Percentiles rank a stretch among this genome's conserved stretches.
These are phyloP conservation scores for Melinopterus prodromus DNA, from an alignment of 2,888 invertebrate species.

Conservation along the genomic window DNA sequence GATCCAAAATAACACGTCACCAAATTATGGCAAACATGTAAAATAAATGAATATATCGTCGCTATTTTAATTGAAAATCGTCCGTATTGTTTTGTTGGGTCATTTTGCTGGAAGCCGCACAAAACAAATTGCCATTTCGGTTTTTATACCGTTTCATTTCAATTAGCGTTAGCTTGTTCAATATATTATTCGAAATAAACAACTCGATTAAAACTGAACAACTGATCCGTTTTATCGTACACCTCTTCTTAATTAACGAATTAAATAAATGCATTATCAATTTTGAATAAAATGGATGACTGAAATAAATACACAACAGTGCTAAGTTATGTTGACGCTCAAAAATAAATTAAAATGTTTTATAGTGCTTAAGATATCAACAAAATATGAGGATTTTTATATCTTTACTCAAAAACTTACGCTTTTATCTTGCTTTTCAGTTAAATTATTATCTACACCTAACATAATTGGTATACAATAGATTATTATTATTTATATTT, in stretches of 20 bases:
- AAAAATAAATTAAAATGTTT: too few relatives aligned
- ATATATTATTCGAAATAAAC: background rate
- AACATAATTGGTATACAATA: too few relatives aligned
- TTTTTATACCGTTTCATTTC: background rate
- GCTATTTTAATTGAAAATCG: conserved; percentile 7
- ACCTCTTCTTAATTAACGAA: background rate
- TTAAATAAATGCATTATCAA: background rate
- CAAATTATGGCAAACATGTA: background rate
- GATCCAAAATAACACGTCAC: too few relatives aligned
- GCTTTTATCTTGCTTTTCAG: too few relatives aligned
- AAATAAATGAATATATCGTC: background rate
- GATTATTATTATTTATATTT: too few relatives aligned
- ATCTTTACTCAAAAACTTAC: too few relatives aligned
- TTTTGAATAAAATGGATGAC: background rate
- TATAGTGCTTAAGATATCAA: too few relatives aligned
- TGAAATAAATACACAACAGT: background rate
- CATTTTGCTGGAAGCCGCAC: background rate
- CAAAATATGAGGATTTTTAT: too few relatives aligned
- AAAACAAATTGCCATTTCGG: background rate
- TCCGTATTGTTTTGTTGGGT: background rate
- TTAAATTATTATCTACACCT: too few relatives aligned
- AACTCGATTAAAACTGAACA: background rate
- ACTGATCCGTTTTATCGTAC: background rate
- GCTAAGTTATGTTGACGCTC: background rate
- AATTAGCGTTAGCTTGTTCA: background rate